Conservation (phyloP, 2,113 vertebrate species). For the Tachycineta bicolor region DNA sequence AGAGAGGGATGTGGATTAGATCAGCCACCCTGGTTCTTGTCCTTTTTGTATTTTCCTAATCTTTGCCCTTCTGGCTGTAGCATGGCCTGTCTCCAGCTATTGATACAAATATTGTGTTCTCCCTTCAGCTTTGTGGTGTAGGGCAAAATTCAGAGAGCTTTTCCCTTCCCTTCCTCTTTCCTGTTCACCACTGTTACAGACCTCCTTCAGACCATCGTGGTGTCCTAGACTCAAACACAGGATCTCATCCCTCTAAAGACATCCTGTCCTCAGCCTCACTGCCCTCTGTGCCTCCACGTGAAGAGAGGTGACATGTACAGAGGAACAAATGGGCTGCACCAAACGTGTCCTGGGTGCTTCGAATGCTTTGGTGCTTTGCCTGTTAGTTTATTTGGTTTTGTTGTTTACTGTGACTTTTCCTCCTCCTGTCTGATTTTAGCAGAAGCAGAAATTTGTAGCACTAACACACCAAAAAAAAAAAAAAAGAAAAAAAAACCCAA, state of each 20-base stretch:
- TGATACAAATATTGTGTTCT: background rate
- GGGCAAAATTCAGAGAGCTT: background rate
- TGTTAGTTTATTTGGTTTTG: background rate
- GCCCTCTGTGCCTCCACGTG: background rate
- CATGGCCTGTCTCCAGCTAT: background rate
- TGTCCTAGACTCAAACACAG: background rate
- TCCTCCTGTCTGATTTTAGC: background rate
- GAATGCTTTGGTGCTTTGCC: background rate
- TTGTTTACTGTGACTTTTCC: background rate
- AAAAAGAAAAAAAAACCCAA: background rate
- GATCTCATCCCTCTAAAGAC: background rate
- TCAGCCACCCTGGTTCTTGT: background rate
- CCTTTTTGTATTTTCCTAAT: background rate
- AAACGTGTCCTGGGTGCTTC: background rate
- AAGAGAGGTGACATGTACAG: rapidly evolving
- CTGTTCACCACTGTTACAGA: background rate
- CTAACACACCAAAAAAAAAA: background rate
- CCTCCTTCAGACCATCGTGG: background rate
- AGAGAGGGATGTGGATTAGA: background rate
- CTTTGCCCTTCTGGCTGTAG: background rate
- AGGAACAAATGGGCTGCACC: background rate
- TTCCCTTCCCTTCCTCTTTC: background rate
- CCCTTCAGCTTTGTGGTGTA: background rate
- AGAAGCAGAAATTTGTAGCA: background rate
- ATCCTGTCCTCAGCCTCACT: background rate